Percentiles rank a stretch among this genome's conserved stretches.
Conservation (phyloP, 2,888 invertebrate genomes). For the Drosophila lacicola region DNA sequence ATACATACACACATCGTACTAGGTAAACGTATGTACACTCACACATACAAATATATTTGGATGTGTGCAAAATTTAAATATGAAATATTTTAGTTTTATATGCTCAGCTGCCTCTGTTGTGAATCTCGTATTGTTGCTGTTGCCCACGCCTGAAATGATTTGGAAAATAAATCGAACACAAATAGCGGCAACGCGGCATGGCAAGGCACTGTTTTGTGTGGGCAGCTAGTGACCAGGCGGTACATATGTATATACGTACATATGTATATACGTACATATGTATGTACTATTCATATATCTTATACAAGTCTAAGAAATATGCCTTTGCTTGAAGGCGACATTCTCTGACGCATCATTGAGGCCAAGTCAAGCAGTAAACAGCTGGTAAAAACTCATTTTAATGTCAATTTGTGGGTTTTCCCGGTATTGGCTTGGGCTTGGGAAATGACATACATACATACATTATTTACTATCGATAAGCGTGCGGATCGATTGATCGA, state of each 20-base stretch:
- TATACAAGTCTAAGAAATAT: slow-evolving; percentile 24
- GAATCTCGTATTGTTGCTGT: slow-evolving; percentile 29
- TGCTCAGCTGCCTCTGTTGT: slow-evolving; percentile 52
- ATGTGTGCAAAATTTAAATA: slow-evolving; percentile 58
- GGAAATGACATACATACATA: background rate
- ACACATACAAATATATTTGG: background rate
- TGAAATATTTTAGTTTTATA: slow-evolving; percentile 68
- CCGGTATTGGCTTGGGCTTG: slow-evolving; percentile 1
- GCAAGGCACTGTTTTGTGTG: slow-evolving; percentile 37
- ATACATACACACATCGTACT: background rate
- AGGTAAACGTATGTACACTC: slow-evolving; percentile 2
- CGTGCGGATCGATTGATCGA: slow-evolving; percentile 19
- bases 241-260: slow-evolving; percentile 2
- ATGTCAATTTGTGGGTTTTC: slow-evolving; percentile 9
- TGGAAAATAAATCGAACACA: slow-evolving; percentile 69
- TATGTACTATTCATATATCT: slow-evolving; percentile 1
- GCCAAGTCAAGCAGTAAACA: slow-evolving; percentile 36
- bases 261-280: background rate
- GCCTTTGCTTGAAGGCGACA: slow-evolving; percentile 31
- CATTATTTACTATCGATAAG: slow-evolving; percentile 27
- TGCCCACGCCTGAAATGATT: slow-evolving; percentile 63
- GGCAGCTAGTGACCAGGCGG: slow-evolving; percentile 57
- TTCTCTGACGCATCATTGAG: slow-evolving; percentile 45
- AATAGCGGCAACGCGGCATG: slow-evolving; percentile 49
- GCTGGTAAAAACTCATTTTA: slow-evolving; percentile 29